Evolutionary conservation across 2,888 invertebrate species (phyloP).

Genomic region (Rhagonycha fulva): DNA sequence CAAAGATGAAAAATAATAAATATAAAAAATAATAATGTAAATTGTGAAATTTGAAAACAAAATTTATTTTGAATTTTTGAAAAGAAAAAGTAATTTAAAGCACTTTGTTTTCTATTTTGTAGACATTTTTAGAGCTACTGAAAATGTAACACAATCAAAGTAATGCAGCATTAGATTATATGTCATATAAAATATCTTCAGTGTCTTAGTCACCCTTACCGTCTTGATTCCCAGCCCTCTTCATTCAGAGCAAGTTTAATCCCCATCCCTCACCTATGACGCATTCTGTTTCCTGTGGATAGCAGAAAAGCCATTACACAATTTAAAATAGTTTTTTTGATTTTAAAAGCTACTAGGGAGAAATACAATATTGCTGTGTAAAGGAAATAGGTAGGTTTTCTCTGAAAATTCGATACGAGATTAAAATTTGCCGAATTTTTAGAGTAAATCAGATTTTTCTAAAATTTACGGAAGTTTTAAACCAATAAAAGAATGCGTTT

Average conservation of each 20-base stretch:
- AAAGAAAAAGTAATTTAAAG: neutral
- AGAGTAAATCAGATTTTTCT: neutral
- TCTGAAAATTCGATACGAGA: neutral
- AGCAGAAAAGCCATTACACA: conserved; percentile 19
- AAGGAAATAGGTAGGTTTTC: neutral
- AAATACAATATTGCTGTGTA: neutral
- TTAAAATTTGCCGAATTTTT: neutral
- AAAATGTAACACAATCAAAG: conserved; percentile 39
- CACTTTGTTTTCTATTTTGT: neutral
- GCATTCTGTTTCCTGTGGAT: conserved; percentile 35
- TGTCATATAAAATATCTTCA: conserved; percentile 43
- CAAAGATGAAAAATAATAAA: neutral
- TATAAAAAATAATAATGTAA: neutral
- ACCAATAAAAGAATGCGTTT: neutral
- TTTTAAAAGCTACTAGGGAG: neutral
- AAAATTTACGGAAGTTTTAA: neutral
- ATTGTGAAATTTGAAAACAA: neutral
- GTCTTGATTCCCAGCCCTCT: conserved; percentile 41
- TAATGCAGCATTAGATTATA: conserved; percentile 44
- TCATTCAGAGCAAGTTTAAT: conserved; percentile 42
- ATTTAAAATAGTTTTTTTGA: conserved; percentile 10
- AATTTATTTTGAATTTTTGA: neutral
- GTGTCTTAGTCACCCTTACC: conserved; percentile 42
- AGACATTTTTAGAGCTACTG: conserved; percentile 14
- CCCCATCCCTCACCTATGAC: conserved; percentile 46